Conservation (phyloP, 35 echinoderm and acorn worm genomes). For the Hemicentrotus pulcherrimus region DNA sequence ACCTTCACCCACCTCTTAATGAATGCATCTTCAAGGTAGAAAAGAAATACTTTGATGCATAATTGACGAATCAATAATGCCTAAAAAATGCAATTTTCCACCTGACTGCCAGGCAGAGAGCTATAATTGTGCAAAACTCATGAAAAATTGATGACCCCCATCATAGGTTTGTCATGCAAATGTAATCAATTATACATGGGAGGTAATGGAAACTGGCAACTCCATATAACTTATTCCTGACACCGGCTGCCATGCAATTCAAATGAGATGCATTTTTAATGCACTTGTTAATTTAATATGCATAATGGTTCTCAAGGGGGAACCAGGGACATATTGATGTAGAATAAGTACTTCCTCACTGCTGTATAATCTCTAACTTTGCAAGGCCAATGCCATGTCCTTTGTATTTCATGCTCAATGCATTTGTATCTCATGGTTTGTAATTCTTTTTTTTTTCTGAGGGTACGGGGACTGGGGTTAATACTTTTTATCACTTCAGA, state of each 20-base stretch:
- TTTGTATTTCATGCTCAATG: background rate
- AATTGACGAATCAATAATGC: background rate
- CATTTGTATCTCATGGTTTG: background rate
- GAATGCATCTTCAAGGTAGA: background rate
- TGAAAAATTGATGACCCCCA: background rate
- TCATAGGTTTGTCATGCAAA: slow-evolving; percentile 1
- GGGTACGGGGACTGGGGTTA: background rate
- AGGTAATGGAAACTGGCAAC: background rate
- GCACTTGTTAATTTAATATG: slow-evolving; percentile 3
- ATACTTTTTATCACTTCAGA: background rate
- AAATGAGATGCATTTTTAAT: background rate
- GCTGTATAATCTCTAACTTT: background rate
- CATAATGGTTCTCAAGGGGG: background rate
- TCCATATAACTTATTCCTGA: background rate
- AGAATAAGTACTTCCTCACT: background rate
- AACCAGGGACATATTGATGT: background rate
- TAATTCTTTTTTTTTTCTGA: background rate
- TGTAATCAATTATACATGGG: background rate
- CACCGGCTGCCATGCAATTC: background rate
- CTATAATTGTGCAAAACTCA: background rate
- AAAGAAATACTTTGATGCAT: background rate
- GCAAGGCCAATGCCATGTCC: background rate
- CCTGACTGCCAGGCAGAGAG: background rate
- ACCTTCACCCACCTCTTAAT: background rate
- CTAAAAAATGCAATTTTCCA: background rate